Evolutionary conservation across 2,888 invertebrate species (phyloP).

Genomic region (Loripinus fragilis): DNA sequence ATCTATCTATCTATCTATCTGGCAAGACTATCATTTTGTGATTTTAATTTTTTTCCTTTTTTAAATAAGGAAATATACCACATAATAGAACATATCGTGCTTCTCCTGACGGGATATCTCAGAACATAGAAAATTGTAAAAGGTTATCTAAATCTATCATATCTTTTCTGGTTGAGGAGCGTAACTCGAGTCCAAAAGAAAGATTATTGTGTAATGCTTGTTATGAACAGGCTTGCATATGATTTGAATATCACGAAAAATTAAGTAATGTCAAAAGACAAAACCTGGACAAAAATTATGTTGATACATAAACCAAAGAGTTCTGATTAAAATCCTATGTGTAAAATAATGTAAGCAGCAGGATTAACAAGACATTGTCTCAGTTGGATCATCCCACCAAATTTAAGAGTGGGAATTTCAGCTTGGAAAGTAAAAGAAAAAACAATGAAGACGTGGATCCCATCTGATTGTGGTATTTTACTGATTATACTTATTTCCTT

Average conservation of each 20-base stretch:
- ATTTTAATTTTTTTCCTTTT: background rate
- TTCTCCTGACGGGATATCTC: background rate
- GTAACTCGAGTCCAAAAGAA: background rate
- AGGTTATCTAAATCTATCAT: background rate
- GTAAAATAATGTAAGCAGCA: slow-evolving; percentile 2
- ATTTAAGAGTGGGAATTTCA: no score
- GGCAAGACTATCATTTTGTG: no score
- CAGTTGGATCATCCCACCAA: no score
- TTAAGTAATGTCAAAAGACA: background rate
- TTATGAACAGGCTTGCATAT: background rate
- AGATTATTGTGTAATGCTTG: background rate
- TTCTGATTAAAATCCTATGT: background rate
- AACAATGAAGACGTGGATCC: no score
- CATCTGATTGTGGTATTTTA: no score
- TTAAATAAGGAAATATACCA: slow-evolving; percentile 8
- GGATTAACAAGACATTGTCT: no score
- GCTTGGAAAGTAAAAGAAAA: no score
- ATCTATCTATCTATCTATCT: no score
- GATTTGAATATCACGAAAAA: background rate
- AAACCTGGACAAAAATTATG: background rate
- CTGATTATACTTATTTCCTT: no score
- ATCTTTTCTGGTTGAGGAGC: background rate
- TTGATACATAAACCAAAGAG: background rate
- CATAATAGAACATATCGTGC: background rate
- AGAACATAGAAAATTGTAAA: background rate